Base-by-base conservation (phyloP, 2,113 vertebrate genomes). In the Nibea albiflora region DNA sequence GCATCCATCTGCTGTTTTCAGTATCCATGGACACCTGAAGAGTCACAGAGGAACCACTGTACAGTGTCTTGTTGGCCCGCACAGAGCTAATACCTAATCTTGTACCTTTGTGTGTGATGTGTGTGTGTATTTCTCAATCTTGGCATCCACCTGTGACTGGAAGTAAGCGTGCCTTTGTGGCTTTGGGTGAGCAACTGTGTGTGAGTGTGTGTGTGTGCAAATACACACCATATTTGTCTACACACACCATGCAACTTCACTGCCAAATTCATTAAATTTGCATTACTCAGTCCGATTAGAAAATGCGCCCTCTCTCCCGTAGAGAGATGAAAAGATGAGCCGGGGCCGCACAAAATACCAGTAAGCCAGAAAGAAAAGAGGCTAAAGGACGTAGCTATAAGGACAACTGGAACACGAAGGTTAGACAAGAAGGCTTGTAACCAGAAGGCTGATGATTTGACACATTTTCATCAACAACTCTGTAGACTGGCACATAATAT, bases 201-300 rank as follows among this genome's bases (percentile, higher is more conserved):
- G 57, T 60, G 42, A 15, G 57, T 35, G 57, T 31, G 31, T 17
- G 39, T 52, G 14, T 49, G 42, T n/a, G 22, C 22, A 31, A 24
- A 16, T 20, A 19, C 60, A 16, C 73, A 71, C 46, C 42, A 26
- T 71, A 20, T 31, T 74, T 81, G 65, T 87, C 76, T 63, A 26
- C 73, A 70, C 74, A 74, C 78, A 73, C 61, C 76, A 49, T 60
- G 61, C 52, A 16, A 54, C 86, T 76, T 60, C 44, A 19, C 69
- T 87, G 89, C 88, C 85, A 90, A 90, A 87, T 90, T 91, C 92
- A 89, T 89, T 92, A 90, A 89, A 88, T 81, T 75, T 91, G 84
- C 89, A 90, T 90, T 90, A 89, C 76, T 87, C 80, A 90, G 80
- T 62, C 85, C 72, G 86, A 92, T 92, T 85, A 87, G 74, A 78